These are phyloP conservation scores for Mythimna vitellina DNA, from an alignment of 2,888 invertebrate genomes.

Conservation along the genomic window DNA sequence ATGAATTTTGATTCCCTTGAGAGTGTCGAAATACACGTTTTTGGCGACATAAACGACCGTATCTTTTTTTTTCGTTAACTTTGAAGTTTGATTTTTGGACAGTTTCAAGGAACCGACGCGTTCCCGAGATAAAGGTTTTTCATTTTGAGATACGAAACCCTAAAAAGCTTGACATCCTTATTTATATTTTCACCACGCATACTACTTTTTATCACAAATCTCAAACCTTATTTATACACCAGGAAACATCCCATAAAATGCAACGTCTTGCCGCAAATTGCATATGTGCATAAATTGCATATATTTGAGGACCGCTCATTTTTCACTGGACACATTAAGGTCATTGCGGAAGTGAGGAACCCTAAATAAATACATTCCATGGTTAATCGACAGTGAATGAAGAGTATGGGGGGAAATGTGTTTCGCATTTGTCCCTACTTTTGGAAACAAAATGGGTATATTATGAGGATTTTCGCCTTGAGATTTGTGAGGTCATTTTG, in stretches of 20 bases:
- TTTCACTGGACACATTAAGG: conserved; percentile 83
- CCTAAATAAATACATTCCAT: conserved; percentile 87
- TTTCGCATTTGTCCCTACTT: conserved; percentile 76
- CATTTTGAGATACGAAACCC: too few species aligned
- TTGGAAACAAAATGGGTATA: conserved; percentile 69
- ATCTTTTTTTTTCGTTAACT: too few species aligned
- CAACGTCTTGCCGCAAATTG: conserved; percentile 52
- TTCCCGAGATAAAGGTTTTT: too few species aligned
- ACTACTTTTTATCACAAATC: conserved; percentile 17
- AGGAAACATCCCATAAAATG: conserved; percentile 39
- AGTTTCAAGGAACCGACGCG: too few species aligned
- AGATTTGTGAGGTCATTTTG: conserved; percentile 46
- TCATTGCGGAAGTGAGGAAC: conserved; percentile 74
- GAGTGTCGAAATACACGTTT: too few species aligned
- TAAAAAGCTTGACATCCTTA: too few species aligned
- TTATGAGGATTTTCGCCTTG: conserved; percentile 52
- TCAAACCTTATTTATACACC: conserved; percentile 35
- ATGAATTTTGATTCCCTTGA: too few species aligned
- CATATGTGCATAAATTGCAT: conserved; percentile 67
- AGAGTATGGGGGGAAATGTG: conserved; percentile 70
- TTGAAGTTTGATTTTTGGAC: too few species aligned
- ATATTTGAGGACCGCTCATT: conserved; percentile 73
- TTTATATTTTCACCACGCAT: not conserved
- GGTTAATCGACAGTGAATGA: conserved; percentile 87
- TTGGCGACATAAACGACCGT: too few species aligned